Evolutionary conservation across 2,797 vertebrate species (phyloP), one percentile per base, ranked within the genome.

Genomic region (Momotus momota): DNA sequence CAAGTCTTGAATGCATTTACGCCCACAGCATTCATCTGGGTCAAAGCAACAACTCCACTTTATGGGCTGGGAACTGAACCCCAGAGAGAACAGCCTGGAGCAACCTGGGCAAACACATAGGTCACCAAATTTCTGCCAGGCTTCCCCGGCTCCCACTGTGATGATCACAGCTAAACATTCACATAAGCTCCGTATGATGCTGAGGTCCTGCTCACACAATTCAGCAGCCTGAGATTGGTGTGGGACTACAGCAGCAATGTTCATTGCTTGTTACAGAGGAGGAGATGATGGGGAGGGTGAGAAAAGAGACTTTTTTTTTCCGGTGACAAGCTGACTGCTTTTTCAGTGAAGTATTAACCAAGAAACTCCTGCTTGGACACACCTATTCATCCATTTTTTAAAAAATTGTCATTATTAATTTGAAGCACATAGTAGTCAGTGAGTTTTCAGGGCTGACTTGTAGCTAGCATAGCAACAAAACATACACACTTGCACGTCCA

Each of bases 381-480:
- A 46, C 4, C 5, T 70, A 81, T 62, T 57, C 52, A 19, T 27
- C 55, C 5, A 48, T 81, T 74, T 80, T 78, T 40, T 11, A 22
- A 10, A 19, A 0, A 12, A 13, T 33, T 73, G 17, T 38, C 8
- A 8, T 70, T 64, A 55, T 40, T 80, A 67, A 41, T 46, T 45
- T 51, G 43, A 89, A 87, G 55, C 19, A 52, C 31, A 21, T 8
- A 58, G 27, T 4, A 77, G 31, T 35, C 60, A 77, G 45, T n/a
- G 70, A 86, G 38, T 65, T 78, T 67, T 78, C 43, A 41, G 25
- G 7, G 46, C 61, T 95, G 69, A 41, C 73, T 86, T 7, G 21
- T 3, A 92, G 57, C 54, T 86, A 83, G 77, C 54, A 58, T 46
- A 90, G 85, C 73, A 90, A 91, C 80, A 81, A 91, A 90, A 83